Evolutionary conservation across 2,113 vertebrate species (phyloP).

Genomic region (Malaclemys terrapin): DNA sequence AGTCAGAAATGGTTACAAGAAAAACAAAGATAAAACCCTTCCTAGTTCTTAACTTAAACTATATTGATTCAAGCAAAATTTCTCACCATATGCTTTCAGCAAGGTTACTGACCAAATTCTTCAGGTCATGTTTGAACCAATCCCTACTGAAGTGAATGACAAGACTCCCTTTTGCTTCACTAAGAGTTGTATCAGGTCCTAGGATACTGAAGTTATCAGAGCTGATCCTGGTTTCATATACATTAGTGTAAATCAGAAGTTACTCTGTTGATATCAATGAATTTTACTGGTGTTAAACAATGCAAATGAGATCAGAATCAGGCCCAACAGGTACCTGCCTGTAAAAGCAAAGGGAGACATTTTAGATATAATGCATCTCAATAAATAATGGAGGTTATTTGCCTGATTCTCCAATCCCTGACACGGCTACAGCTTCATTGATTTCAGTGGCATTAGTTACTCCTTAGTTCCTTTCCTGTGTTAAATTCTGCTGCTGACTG

Average conservation of each 20-base stretch:
- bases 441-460: neutral
- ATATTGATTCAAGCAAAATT: too few relatives aligned
- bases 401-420: neutral
- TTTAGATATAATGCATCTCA: too few relatives aligned
- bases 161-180: neutral
- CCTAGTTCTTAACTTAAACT: too few relatives aligned
- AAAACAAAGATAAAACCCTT: too few relatives aligned
- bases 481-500: neutral
- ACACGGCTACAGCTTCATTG: accelerated
- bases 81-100: neutral
- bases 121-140: too few relatives aligned
- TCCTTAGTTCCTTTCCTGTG: neutral
- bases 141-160: neutral
- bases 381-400: accelerated
- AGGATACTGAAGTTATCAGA: neutral
- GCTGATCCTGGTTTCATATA: neutral
- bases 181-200: too few relatives aligned
- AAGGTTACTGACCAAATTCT: neutral
- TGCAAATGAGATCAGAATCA: neutral
- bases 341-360: neutral
- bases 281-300: neutral
- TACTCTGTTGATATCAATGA: accelerated
- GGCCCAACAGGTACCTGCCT: neutral
- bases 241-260: neutral
- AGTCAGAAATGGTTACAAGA: too few relatives aligned